Base-by-base conservation (phyloP, 2,888 invertebrate genomes). In the Stictocephala bisonia region DNA sequence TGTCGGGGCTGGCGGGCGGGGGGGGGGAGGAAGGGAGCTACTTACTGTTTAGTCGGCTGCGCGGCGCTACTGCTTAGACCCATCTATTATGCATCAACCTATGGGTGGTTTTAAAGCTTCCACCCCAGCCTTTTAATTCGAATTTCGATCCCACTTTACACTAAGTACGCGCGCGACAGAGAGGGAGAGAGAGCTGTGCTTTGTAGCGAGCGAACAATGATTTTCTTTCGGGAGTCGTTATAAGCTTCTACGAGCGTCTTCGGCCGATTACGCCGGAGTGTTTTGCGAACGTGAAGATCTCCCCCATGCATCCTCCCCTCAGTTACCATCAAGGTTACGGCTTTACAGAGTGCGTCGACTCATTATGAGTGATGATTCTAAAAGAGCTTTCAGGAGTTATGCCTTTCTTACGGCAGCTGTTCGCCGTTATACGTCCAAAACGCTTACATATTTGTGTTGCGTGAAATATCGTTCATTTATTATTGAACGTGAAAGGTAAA, bases 61-160 rank as follows among this genome's bases (percentile, higher is more conserved):
- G 31, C 40, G 24, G 22, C 15, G 31, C 50, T 22, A 35, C 51
- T 67, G 74, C 71, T 74, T 71, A 58, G 51, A 48, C 51, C 48
- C 71, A 73, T 73, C 64, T 69, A 73, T 73, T 73, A 73, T 73
- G 60, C 70, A 73, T 50, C 64, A 60, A 64, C 51, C 70, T 64
- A 71, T 70, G 70, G 73, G 73, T 53, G 70, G 73, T 70, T 73
- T 72, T 73, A 70, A 73, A 73, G 73, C 70, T 60, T 60, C 74
- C 76, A 11, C 35, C 58, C 48, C 71, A 22, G 75, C 72, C 70
- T 75, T 75, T 75, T 75, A 75, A 75, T 75, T 75, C 75, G 72
- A 75, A 75, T 75, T 75, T 75, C 72, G 75, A 67, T 53, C 60
- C 72, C 75, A 69, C 72, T 75, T 75, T 72, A 44, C 56, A 11